Base-by-base conservation (phyloP, 1,140 invertebrate species). In the Zaprionus ornatus region DNA sequence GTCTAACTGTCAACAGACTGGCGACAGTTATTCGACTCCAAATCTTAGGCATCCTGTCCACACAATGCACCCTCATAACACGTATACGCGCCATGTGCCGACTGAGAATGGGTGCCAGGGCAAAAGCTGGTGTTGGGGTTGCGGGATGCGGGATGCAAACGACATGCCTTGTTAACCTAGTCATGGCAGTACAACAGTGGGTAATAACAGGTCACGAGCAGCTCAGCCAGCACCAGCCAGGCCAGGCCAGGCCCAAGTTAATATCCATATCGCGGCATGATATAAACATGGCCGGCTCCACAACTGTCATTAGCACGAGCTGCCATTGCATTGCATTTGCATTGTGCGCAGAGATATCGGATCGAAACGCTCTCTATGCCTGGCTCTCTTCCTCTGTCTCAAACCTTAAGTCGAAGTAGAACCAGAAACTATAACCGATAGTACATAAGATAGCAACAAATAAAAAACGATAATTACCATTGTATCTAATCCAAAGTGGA, bases 171-270 rank as follows among this genome's bases (percentile, higher is more conserved):
- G 42, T 45, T 6, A 48, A 17, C n/a, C 37, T 10, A 32, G 9
- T n/a, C 32, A 62, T 56, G 27, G 21, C 15, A 64, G 56, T 13
- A 52, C 48, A 17, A 62, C n/a, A 54, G 23, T 60, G 17, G 42
- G 42, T 69, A 40, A 45, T 52, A 80, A 80, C 81, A 68, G 81
- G 77, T 79, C 69, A 66, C 48, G 59, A 80, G 64, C 73, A 66
- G 76, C 68, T 83, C 45, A 55, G 4, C 13, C 74, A 66, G 80
- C 70, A 42, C 27, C 63, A 45, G 25, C 25, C 12, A 37, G 40
- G 40, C 25, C 12, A 37, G 40, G 40, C 40, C 6, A 45, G 40
- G 3, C 48, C 63, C 52, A 42, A 35, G 23, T 27, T 56, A 57
- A 61, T 25, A 59, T 74, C 32, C 29, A 35, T 70, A 59, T 21